Percentiles rank a stretch among this genome's conserved stretches.
phyloP scores from a whole-genome alignment of 2,113 vertebrate genomes.

The Menura novaehollandiae region DNA sequence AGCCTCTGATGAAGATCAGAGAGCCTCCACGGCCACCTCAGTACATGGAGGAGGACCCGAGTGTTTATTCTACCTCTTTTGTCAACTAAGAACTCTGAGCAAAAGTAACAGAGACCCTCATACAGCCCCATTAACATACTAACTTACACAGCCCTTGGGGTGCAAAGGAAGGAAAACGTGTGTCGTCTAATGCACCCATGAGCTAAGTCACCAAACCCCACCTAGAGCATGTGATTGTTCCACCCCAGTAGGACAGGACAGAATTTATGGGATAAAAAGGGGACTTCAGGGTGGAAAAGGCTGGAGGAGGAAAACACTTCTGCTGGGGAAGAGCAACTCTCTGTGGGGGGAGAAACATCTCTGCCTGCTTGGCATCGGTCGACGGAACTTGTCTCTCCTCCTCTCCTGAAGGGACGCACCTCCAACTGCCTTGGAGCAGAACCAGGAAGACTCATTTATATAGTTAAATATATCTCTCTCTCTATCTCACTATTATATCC shows the following conservation, averaged over 20 bases:
- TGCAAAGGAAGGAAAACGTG: background rate
- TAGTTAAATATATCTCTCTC: too few species aligned
- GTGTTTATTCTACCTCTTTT: background rate
- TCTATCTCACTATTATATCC: background rate
- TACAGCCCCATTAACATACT: too few species aligned
- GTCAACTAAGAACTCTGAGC: background rate
- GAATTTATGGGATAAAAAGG: background rate
- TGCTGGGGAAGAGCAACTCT: background rate
- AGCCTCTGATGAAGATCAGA: background rate
- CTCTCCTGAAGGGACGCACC: accelerated
- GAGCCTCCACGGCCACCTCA: background rate
- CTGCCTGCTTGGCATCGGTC: background rate
- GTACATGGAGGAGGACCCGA: too few species aligned
- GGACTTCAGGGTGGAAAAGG: background rate
- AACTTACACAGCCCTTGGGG: background rate
- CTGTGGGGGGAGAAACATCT: background rate
- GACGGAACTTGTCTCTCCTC: background rate
- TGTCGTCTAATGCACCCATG: background rate
- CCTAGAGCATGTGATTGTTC: background rate
- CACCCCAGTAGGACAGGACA: accelerated
- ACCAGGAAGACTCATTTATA: background rate
- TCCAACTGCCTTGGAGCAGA: background rate
- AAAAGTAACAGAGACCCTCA: background rate
- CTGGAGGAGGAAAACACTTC: background rate
- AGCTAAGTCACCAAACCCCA: background rate